These are phyloP conservation scores for Drosophila ohnishii DNA, from an alignment of 1,140 invertebrate species.

Conservation along the genomic window DNA sequence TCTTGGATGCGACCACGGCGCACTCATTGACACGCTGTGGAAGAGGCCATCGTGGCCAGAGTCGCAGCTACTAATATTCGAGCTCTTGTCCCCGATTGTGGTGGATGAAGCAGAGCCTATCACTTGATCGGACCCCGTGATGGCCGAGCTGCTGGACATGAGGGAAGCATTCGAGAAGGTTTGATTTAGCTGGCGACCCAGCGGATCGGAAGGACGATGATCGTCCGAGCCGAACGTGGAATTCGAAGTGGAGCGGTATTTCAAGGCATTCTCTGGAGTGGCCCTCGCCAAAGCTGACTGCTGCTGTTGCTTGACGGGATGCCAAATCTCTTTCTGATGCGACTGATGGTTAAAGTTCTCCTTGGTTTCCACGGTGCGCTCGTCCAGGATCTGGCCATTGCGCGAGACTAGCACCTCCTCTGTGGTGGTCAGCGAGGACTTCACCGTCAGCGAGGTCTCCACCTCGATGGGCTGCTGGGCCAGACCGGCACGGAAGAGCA, in stretches of 20 bases:
- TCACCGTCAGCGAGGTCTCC: constrained; percentile 89
- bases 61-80: constrained; percentile 72
- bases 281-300: constrained; percentile 44
- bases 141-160: constrained; percentile 65
- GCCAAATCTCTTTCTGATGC: constrained; percentile 88
- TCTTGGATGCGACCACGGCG: constrained; percentile 42
- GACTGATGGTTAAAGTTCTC: constrained; percentile 89
- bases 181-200: constrained; percentile 70
- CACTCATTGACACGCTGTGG: constrained; percentile 72
- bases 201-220: constrained; percentile 4
- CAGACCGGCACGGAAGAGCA: constrained; percentile 88
- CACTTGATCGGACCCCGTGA: constrained; percentile 55
- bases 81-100: constrained; percentile 70
- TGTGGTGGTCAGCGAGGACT: constrained; percentile 88
- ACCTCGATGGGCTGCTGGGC: constrained; percentile 88
- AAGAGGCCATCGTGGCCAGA: constrained; percentile 77
- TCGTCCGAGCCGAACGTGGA: constrained; percentile 62
- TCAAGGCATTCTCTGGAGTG: constrained; percentile 67
- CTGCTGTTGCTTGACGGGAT: constrained; percentile 83
- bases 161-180: constrained; percentile 70
- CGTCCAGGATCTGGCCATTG: constrained; percentile 88
- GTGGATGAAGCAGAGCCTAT: constrained; percentile 61
- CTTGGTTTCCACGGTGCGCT: constrained; percentile 88
- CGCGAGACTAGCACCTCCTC: constrained; percentile 89
- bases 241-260: constrained; percentile 60